Conservation (phyloP, 1,140 invertebrate species). For the Camponotus vicinus region DNA sequence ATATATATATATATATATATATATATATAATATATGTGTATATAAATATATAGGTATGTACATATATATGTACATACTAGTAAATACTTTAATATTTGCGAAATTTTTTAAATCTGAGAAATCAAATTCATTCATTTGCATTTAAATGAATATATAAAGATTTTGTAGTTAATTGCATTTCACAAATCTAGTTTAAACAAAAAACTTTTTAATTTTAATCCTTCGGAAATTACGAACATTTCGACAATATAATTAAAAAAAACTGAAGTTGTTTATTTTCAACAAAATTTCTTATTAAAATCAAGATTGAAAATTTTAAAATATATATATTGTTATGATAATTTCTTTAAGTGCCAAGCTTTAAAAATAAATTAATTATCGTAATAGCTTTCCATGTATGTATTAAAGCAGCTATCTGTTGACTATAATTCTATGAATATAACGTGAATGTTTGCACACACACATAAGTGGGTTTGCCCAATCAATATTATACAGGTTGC, state of each 20-base stretch:
- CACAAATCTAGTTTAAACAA: background rate
- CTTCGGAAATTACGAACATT: no score
- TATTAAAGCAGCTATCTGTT: background rate
- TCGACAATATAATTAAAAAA: background rate
- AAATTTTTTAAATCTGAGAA: background rate
- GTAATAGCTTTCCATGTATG: background rate
- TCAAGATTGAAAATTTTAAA: background rate
- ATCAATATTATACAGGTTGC: background rate
- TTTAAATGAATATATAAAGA: background rate
- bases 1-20: no score
- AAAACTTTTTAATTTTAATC: background rate
- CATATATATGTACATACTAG: no score
- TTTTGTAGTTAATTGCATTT: background rate
- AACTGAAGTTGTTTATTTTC: background rate
- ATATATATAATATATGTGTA: no score
- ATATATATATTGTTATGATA: background rate
- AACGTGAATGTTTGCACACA: background rate
- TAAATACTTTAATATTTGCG: background rate
- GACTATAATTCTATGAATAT: slow-evolving; percentile 5
- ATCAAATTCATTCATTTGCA: background rate
- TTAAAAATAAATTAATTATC: background rate
- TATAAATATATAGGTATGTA: no score
- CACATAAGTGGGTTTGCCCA: background rate
- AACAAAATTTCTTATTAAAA: slow-evolving; percentile 1
- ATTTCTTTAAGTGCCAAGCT: no score